Conservation (phyloP, 2,113 vertebrate species). For the Thryonomys swinderianus region DNA sequence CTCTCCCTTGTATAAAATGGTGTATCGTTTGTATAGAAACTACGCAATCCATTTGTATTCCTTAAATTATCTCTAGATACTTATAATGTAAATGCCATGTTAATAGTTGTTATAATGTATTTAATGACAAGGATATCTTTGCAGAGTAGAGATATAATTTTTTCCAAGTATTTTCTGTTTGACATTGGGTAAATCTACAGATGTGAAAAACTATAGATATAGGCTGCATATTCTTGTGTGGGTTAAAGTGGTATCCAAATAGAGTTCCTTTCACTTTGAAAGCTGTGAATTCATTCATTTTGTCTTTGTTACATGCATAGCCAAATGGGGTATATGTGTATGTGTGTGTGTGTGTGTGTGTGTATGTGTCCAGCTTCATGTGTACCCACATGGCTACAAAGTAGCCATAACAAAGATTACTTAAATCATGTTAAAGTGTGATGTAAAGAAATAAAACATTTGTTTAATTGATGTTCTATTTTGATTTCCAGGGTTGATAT, state of each 20-base stretch:
- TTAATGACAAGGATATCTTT: neutral
- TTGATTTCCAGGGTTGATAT: neutral
- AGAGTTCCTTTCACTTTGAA: neutral
- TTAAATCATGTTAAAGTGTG: constrained; percentile 2
- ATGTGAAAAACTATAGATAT: neutral
- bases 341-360: too few species aligned
- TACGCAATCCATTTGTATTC: neutral
- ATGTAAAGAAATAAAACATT: neutral
- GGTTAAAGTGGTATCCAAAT: neutral
- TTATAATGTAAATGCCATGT: neutral
- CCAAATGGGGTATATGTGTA: neutral
- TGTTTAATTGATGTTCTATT: neutral
- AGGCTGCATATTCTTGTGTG: neutral
- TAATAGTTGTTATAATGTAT: neutral
- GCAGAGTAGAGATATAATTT: neutral
- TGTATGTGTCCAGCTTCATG: neutral
- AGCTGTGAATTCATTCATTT: neutral
- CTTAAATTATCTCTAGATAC: neutral
- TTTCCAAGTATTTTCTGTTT: neutral
- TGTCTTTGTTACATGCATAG: neutral
- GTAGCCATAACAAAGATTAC: neutral
- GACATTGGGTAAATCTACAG: neutral
- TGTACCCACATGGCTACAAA: neutral
- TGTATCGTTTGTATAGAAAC: neutral
- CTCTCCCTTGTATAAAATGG: neutral